Evolutionary conservation across 1,140 invertebrate genomes (phyloP).

Genomic region (Dinothrombium tinctorium): DNA sequence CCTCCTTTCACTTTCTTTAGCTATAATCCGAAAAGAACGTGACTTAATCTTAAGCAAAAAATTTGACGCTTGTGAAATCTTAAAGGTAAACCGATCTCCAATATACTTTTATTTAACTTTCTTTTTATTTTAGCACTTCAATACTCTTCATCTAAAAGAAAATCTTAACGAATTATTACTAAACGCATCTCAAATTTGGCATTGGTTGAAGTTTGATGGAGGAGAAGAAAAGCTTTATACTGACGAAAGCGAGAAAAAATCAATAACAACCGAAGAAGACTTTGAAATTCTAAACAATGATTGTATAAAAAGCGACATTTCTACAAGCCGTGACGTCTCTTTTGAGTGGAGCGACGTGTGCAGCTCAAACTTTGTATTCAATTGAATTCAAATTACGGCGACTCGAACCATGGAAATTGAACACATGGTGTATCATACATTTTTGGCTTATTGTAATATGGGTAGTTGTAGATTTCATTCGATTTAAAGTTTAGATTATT

Average conservation of each 20-base stretch:
- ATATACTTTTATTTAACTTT: background rate
- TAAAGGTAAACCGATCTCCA: constrained; percentile 5
- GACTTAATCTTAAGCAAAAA: constrained; percentile 11
- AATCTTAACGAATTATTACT: constrained; percentile 7
- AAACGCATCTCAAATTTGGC: constrained; percentile 10
- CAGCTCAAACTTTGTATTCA: too few species aligned
- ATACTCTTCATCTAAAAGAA: constrained; percentile 7
- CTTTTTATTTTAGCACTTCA: constrained; percentile 8
- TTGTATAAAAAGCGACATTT: too few species aligned
- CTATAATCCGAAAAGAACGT: constrained; percentile 10
- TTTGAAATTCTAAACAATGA: constrained; percentile 5
- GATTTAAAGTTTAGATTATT: too few species aligned
- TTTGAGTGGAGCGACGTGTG: too few species aligned
- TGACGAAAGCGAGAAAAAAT: background rate
- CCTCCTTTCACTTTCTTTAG: constrained; percentile 9
- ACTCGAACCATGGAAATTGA: too few species aligned
- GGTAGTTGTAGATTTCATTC: too few species aligned
- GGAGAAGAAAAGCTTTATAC: constrained; percentile 7
- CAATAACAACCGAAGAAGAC: constrained; percentile 1
- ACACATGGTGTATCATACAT: too few species aligned
- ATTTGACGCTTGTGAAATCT: constrained; percentile 10
- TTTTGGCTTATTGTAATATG: too few species aligned
- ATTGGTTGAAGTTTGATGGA: constrained; percentile 9
- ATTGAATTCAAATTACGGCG: too few species aligned
- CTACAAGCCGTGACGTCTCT: too few species aligned